Evolutionary conservation across 1,140 invertebrate genomes (phyloP).

Genomic region (Mamestra configurata): DNA sequence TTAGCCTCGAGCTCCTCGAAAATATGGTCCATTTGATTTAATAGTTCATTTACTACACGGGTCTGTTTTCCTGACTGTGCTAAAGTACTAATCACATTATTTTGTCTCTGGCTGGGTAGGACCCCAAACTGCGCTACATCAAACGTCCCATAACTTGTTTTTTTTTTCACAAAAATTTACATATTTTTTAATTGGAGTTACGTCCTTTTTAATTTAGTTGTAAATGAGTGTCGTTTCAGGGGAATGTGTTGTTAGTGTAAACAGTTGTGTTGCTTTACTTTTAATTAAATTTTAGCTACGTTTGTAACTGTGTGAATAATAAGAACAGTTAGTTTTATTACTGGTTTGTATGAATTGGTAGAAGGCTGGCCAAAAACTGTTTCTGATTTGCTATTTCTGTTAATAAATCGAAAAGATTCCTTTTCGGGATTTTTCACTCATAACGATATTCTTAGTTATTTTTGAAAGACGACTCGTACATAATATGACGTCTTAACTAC

Average conservation of each 20-base stretch:
- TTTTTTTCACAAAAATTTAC: conserved; percentile 14
- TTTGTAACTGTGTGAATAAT: neutral
- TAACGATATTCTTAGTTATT: too few relatives aligned
- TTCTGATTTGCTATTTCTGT: too few relatives aligned
- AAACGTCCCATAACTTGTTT: neutral
- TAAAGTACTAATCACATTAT: neutral
- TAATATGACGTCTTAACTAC: too few relatives aligned
- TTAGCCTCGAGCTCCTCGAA: too few relatives aligned
- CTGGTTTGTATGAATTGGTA: too few relatives aligned
- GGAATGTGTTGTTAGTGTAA: conserved; percentile 20
- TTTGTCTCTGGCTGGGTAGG: neutral
- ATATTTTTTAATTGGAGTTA: conserved; percentile 30
- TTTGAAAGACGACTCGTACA: too few relatives aligned
- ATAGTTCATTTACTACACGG: too few relatives aligned
- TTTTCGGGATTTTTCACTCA: too few relatives aligned
- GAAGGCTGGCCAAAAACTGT: too few relatives aligned
- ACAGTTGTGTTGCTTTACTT: conserved; percentile 8
- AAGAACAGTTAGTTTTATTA: neutral
- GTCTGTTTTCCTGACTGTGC: neutral
- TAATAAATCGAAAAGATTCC: too few relatives aligned
- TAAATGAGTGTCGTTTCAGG: conserved; percentile 27
- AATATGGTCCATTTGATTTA: too few relatives aligned
- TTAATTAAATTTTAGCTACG: neutral
- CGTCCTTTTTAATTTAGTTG: conserved; percentile 43
- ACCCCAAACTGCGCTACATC: neutral